Conservation (phyloP, 2,113 vertebrate species). For the Brienomyrus brachyistius region DNA sequence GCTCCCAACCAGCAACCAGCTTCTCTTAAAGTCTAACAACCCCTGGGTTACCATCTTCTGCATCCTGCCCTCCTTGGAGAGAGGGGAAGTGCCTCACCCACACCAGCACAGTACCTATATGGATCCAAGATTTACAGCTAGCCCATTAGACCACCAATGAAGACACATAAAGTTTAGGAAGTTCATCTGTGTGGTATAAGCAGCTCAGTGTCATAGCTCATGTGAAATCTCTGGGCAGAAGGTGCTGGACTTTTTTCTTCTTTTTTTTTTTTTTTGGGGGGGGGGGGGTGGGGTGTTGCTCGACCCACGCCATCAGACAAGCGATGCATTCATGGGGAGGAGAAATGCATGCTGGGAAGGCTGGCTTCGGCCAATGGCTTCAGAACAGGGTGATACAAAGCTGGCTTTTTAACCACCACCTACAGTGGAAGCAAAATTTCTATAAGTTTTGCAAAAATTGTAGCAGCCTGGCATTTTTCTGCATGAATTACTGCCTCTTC, state of each 20-base stretch:
- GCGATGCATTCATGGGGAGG: constrained; percentile 61
- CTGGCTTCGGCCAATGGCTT: constrained; percentile 53
- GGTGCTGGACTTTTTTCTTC: constrained; percentile 8
- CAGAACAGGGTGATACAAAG: constrained; percentile 60
- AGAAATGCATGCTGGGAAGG: constrained; percentile 65
- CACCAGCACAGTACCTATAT: constrained; percentile 18
- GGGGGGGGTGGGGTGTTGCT: constrained; percentile 37
- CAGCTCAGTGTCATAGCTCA: constrained; percentile 47
- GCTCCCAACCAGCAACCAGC: not conserved
- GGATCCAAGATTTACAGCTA: constrained; percentile 17
- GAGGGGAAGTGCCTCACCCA: constrained; percentile 9
- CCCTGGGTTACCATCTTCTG: not conserved
- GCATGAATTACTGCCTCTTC: constrained; percentile 56
- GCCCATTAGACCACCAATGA: constrained; percentile 22
- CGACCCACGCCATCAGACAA: constrained; percentile 63
- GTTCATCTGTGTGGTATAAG: constrained; percentile 25
- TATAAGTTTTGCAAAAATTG: constrained; percentile 57
- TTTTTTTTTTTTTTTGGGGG: not conserved
- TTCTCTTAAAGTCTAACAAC: constrained; percentile 1
- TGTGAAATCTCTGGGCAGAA: constrained; percentile 45
- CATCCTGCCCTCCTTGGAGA: not conserved
- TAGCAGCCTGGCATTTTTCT: constrained; percentile 60
- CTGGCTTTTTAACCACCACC: constrained; percentile 61
- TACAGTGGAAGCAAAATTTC: constrained; percentile 55
- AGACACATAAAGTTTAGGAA: constrained; percentile 32